Percentiles rank a stretch among this genome's conserved stretches.
Evolutionary conservation across 2,888 invertebrate genomes (phyloP).

Genomic region (Drosophila diplacantha): DNA sequence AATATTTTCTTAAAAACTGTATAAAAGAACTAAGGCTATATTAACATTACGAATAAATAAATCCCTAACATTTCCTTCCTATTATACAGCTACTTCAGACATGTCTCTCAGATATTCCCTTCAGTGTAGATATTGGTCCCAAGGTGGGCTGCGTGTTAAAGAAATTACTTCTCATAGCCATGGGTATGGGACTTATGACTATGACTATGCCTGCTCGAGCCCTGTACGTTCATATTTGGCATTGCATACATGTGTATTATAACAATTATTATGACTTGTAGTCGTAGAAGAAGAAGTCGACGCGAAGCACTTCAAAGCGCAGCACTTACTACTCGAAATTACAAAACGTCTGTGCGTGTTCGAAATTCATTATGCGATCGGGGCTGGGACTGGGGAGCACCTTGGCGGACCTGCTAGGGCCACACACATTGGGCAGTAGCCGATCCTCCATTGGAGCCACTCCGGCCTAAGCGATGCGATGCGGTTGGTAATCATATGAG

Average conservation of each 20-base stretch:
- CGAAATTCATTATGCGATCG: constrained; percentile 72
- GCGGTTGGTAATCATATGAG: constrained; percentile 56
- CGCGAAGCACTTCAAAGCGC: constrained; percentile 58
- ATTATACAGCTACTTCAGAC: too few relatives aligned
- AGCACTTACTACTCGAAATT: constrained; percentile 67
- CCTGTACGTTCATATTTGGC: constrained; percentile 40
- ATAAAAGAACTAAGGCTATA: neutral
- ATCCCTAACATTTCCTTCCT: neutral
- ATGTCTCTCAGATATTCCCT: neutral
- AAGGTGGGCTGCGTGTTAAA: constrained; percentile 33
- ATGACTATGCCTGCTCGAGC: neutral
- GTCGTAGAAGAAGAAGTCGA: constrained; percentile 29
- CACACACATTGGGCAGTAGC: constrained; percentile 29
- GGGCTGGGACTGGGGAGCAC: constrained; percentile 7
- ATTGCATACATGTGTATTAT: constrained; percentile 45
- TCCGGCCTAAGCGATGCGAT: constrained; percentile 15
- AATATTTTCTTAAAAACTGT: too few relatives aligned
- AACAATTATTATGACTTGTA: constrained; percentile 40
- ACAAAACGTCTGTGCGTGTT: constrained; percentile 76
- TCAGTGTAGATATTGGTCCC: constrained; percentile 16
- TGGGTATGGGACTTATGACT: constrained; percentile 6
- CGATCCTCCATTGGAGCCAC: constrained; percentile 10
- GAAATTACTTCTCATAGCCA: constrained; percentile 37
- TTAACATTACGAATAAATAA: neutral
- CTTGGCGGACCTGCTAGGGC: constrained; percentile 24